Base-by-base conservation (phyloP, 2,888 invertebrate species). In the Acleris holmiana region DNA sequence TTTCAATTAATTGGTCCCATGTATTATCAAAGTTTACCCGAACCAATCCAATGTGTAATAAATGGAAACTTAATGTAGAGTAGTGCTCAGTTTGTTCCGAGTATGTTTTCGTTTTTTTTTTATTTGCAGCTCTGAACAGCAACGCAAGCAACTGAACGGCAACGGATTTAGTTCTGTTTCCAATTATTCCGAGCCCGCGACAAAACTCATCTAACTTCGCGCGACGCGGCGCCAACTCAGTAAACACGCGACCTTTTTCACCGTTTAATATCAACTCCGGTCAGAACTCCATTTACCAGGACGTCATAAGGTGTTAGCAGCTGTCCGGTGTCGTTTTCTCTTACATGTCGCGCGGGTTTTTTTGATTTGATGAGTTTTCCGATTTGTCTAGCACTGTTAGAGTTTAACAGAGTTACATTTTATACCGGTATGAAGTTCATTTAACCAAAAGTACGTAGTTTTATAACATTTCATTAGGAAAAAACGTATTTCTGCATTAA, bases 161-260 rank as follows among this genome's bases (percentile, higher is more conserved):
- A 65, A 54, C 54, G 48, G 64, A 57, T 35, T 50, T 21, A 46
- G 57, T 49, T 51, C 59, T 55, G 65, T 55, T 55, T 18, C 60
- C 65, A 65, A 65, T 65, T 65, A 65, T 65, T 65, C 65, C 55
- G 64, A 65, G 54, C 46, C 64, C 35, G 21, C 60, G 65, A 50
- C 59, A 44, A 65, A 65, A 65, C 65, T 65, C 65, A 65, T 65
- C 65, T 65, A 65, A 65, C 65, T 65, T 65, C 18, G 54, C 58
- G 57, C 58, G 56, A 35, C 48, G 19, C 63, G 47, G 17, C 54
- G 35, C 59, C 55, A 13, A 50, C 65, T 65, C 60, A 44, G 65
- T 65, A 59, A 65, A 65, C 54, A 60, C 49, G 35, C 56, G 63
- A 63, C 51, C 51, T 57, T 63, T 64, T 58, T 51, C 47, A 21